phyloP scores from a whole-genome alignment of 2,113 vertebrate species.

The Butorides virescens region DNA sequence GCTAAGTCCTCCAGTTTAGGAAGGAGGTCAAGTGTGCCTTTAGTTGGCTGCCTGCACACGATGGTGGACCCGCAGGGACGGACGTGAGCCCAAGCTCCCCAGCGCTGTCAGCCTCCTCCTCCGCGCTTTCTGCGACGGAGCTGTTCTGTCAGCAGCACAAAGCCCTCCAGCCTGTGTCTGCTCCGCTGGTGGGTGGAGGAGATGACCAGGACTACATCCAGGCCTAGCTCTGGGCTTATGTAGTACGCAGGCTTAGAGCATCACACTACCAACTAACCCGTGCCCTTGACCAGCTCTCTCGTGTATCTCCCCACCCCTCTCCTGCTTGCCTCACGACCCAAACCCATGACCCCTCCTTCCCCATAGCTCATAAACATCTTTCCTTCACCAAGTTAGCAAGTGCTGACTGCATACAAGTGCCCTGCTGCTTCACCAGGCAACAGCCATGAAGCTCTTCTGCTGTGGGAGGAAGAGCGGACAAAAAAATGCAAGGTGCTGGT shows the following conservation, averaged over 20 bases:
- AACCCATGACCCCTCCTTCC: neutral
- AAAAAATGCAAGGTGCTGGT: neutral
- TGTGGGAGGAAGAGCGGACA: neutral
- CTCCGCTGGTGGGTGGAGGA: neutral
- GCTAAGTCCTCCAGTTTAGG: neutral
- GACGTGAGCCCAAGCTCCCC: neutral
- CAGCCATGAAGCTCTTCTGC: neutral
- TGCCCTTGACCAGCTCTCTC: neutral
- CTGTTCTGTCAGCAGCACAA: neutral
- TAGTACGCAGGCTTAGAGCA: neutral
- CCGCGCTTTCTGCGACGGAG: accelerated
- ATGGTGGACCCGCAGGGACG: accelerated
- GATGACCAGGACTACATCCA: neutral
- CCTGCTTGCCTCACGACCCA: neutral
- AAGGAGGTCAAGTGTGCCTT: neutral
- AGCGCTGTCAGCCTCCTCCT: neutral
- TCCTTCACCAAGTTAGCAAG: neutral
- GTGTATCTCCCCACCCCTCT: accelerated
- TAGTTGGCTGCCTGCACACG: neutral
- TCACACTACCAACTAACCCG: neutral
- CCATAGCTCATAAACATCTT: neutral
- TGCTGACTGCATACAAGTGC: neutral
- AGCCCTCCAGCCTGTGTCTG: neutral
- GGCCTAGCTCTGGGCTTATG: neutral
- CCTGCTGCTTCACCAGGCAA: neutral